Conservation (phyloP, 2,113 vertebrate genomes). For the Dicerorhinus sumatrensis region DNA sequence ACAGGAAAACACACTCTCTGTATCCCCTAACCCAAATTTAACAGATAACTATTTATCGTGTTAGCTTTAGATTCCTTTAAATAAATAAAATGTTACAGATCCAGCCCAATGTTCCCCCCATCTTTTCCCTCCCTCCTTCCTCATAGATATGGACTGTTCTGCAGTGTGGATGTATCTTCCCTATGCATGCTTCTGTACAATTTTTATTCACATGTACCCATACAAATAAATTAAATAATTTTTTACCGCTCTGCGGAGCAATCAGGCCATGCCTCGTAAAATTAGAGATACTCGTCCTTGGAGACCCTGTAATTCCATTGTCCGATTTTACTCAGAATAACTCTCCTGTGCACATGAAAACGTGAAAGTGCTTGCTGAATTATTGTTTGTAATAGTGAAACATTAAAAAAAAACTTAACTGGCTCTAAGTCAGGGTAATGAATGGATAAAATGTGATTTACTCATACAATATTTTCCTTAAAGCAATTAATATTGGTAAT, state of each 20-base stretch:
- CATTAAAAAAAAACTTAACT: neutral
- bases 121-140: neutral
- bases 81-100: neutral
- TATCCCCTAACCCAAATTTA: neutral
- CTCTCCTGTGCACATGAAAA: neutral
- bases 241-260: neutral
- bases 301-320: neutral
- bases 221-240: neutral
- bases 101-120: neutral
- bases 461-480: neutral
- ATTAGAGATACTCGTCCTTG: neutral
- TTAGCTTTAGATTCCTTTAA: neutral
- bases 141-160: neutral
- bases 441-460: neutral
- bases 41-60: neutral
- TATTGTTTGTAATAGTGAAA: neutral
- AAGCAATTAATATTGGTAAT: neutral
- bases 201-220: neutral
- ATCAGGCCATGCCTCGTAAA: neutral
- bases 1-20: neutral
- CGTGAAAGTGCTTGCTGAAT: neutral
- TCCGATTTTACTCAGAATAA: neutral
- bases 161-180: neutral
- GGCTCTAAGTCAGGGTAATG: neutral
- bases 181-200: neutral